Evolutionary conservation across 2,797 vertebrate genomes (phyloP).

Genomic region (Rhinella marina): DNA sequence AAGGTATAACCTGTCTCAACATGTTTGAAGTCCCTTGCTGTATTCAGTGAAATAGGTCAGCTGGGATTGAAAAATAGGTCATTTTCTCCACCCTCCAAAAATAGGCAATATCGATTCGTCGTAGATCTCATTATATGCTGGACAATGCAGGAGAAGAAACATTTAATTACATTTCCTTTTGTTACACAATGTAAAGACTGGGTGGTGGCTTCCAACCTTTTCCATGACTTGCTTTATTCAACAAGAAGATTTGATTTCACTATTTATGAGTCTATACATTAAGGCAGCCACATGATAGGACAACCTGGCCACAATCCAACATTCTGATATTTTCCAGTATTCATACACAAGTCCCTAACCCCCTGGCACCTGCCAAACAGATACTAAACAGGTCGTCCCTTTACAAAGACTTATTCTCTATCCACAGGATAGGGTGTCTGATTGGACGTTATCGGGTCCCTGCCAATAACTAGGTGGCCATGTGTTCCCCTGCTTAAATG

Average conservation of each 20-base stretch:
- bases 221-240: not conserved
- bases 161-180: constrained; percentile 36
- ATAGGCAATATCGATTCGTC: constrained; percentile 7
- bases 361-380: not conserved
- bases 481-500: too few species aligned
- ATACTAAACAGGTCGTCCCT: too few species aligned
- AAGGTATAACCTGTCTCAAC: not conserved
- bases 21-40: not conserved
- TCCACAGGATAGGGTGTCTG: too few species aligned
- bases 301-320: not conserved
- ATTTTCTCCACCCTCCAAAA: constrained; percentile 46
- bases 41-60: constrained; percentile 47
- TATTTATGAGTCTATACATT: not conserved
- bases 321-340: not conserved
- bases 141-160: constrained; percentile 2
- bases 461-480: too few species aligned
- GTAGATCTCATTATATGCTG: constrained; percentile 26
- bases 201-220: not conserved
- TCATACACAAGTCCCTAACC: not conserved
- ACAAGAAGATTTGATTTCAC: not conserved
- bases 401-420: too few species aligned
- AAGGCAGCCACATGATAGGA: not conserved
- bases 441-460: too few species aligned
- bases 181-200: not conserved
- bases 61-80: constrained; percentile 46